Base-by-base conservation (phyloP, 2,113 vertebrate genomes). In the Suricata suricatta region DNA sequence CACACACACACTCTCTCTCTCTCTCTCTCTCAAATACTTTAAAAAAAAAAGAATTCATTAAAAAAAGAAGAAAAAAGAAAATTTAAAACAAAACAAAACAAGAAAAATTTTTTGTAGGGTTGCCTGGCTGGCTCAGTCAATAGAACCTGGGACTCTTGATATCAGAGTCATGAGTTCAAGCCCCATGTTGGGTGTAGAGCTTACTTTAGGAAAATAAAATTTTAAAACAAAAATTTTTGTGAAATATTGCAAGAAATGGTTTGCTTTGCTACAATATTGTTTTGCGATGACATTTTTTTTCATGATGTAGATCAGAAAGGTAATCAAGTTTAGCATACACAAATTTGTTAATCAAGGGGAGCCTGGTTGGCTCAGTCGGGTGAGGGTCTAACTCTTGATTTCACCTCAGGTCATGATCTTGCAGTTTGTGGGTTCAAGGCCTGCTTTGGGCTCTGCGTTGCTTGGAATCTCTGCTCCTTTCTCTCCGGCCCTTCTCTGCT, bases 251-350 rank as follows among this genome's bases (percentile, higher is more conserved):
- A 91, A 44, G 17, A 91, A 95, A 79, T 25, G 8, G 8, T 60
- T 95, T 79, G 63, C 64, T 57, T 47, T 38, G 16, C 21, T 44
- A 63, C 31, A 64, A 19, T 90, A 82, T 33, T 83, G 14, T 64
- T 44, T 83, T 66, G 66, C 52, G n/a, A 19, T 69, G 80, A 84
- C 25, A 33, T 64, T 90, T 91, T 89, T 91, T 91, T 95, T 95
- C 29, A 69, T 85, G 7, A 60, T 47, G 5, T 66, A 15, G 17
- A 33, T 54, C 47, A 85, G 60, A 91, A 95, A 91, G 88, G 47
- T 13, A 95, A 47, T 87, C 64, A 72, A 41, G 3, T 29, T 81
- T 92, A 76, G 29, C 33, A 50, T 25, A 47, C 1, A 92, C 29
- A 41, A 52, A 72, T 80, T 81, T 68, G 23, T 63, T 90, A 7